Evolutionary conservation across 2,797 vertebrate genomes (phyloP).

Genomic region (Odontamblyopus rebecca): DNA sequence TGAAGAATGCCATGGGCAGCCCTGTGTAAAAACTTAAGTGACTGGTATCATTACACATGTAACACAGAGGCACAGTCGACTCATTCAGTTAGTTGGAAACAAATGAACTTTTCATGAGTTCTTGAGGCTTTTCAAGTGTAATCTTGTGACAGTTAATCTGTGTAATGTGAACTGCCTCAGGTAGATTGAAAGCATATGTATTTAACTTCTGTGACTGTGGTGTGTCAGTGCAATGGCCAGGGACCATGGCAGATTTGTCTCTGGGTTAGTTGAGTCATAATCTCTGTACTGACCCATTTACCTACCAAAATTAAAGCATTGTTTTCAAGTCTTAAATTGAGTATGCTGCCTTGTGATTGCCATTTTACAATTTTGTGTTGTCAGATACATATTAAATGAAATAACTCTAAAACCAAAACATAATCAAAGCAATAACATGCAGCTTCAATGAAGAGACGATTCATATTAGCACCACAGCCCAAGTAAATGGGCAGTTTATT

Average conservation of each 20-base stretch:
- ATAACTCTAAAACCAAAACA: not conserved
- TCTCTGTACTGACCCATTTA: slow-evolving; percentile 24
- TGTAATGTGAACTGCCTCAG: not conserved
- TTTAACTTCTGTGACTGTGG: not conserved
- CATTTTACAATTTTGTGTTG: not conserved
- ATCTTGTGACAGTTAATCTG: slow-evolving; percentile 19
- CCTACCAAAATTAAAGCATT: slow-evolving; percentile 56
- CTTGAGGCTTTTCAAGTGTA: slow-evolving; percentile 1
- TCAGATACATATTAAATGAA: not conserved
- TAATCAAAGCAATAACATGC: not conserved
- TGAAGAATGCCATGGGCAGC: slow-evolving; percentile 50
- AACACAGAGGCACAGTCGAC: not conserved
- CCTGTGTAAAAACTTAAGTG: not conserved
- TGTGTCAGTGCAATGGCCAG: not conserved
- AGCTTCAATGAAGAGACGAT: slow-evolving; percentile 17
- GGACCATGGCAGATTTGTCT: not conserved
- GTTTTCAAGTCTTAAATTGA: not conserved
- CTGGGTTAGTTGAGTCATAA: no score
- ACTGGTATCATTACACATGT: not conserved
- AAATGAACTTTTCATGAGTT: not conserved
- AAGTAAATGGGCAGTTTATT: slow-evolving; percentile 49
- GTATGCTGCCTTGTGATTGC: not conserved
- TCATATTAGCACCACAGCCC: slow-evolving; percentile 63
- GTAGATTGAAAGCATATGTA: not conserved
- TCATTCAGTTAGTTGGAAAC: slow-evolving; percentile 7